Conservation (phyloP, 2,797 vertebrate genomes). For the Phoxinus dragarum region DNA sequence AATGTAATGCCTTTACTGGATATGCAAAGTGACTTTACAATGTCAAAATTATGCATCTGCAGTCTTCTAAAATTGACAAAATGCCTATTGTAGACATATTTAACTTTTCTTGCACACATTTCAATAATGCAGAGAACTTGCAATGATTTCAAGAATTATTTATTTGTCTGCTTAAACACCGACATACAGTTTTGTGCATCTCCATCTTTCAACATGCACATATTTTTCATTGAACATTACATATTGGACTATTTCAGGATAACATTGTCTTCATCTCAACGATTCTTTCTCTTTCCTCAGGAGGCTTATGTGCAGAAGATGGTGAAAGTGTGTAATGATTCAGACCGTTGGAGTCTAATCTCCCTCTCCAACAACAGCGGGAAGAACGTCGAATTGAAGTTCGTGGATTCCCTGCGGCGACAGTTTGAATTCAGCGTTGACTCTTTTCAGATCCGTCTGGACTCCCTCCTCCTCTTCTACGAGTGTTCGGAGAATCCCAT, state of each 20-base stretch:
- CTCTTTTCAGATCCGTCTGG: constrained; percentile 98
- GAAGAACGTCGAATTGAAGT: constrained; percentile 99
- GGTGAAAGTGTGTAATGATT: constrained; percentile 99
- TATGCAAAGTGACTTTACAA: constrained; percentile 28
- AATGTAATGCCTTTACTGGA: neutral
- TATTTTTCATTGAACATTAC: neutral
- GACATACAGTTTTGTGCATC: neutral
- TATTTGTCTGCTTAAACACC: neutral
- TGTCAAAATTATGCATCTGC: neutral
- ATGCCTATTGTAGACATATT: neutral
- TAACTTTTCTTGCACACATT: neutral
- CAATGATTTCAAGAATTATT: neutral
- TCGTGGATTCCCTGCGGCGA: constrained; percentile 95
- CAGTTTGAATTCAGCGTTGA: constrained; percentile 99
- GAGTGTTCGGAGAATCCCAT: constrained; percentile 98
- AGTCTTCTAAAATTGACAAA: neutral
- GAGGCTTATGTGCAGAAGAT: constrained; percentile 99
- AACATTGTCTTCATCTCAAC: neutral
- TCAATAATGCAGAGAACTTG: neutral
- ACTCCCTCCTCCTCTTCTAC: constrained; percentile 97
- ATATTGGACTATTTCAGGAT: neutral
- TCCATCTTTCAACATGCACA: neutral
- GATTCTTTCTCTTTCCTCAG: constrained; percentile 75
- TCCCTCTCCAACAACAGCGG: constrained; percentile 98
- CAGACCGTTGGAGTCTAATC: constrained; percentile 98